Evolutionary conservation across 2,113 vertebrate genomes (phyloP), one percentile per base, ranked within the genome.

Genomic region (Lichenostomus cassidix): DNA sequence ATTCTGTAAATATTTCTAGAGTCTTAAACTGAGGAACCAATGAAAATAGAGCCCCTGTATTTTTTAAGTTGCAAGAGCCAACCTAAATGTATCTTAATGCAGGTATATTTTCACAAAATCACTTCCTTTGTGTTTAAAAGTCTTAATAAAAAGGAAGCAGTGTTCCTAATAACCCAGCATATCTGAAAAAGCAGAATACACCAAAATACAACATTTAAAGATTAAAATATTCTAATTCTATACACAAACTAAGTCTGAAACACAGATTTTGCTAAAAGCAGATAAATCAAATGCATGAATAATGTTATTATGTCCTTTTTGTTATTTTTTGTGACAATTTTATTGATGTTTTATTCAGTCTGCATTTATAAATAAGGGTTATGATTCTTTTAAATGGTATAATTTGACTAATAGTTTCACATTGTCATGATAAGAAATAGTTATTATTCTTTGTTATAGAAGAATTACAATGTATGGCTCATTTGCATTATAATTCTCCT

Each of bases 401-500:
- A 83, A 65, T 75, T 84, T 79, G 41, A 83, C 25, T 83, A 42
- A 62, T 28, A 49, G 10, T 33, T 83, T 49, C 28, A 63, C 8
- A 56, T 23, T 93, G 13, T 75, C 42, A 70, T 47, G 24, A 83
- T 93, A 93, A 92, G 74, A 94, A 92, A 80, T 49, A 83, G 33
- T 64, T 89, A 84, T 64, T 84, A 50, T 79, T 80, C 63, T 83
- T 87, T 70, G 18, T 83, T 85, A 73, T 20, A 70, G 35, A 70
- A 86, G 31, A 55, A 90, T 65, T 64, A 74, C 12, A 84, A 83
- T 15, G 7, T 27, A 63, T 70, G 41, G 16, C 44, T 95, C 59
- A 93, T 94, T 93, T 81, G 47, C 59, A 90, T 86, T 39, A 84
- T 53, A 92, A 74, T 59, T 93, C n/a, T 76, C 25, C 50, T 90